Percentiles rank a stretch among this genome's conserved stretches.
These are phyloP conservation scores for Yponomeuta evonymella DNA, from an alignment of 2,888 invertebrate genomes.

Conservation along the genomic window DNA sequence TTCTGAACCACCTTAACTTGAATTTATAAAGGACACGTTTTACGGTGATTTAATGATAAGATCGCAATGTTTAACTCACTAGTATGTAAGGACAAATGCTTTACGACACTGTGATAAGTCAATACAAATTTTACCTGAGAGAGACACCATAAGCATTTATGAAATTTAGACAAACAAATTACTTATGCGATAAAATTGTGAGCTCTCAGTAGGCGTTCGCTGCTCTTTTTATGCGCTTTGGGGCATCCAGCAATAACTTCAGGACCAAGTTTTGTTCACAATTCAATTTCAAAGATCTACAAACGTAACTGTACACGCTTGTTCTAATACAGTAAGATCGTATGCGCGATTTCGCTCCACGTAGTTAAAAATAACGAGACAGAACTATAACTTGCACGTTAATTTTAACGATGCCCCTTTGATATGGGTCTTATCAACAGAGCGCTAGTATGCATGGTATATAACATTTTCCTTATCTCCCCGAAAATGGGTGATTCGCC, in stretches of 20 bases:
- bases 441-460: too few relatives aligned
- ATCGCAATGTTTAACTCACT: slow-evolving; percentile 70
- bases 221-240: slow-evolving; percentile 1
- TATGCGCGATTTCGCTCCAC: too few relatives aligned
- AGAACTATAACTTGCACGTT: too few relatives aligned
- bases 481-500: too few relatives aligned
- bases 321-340: too few relatives aligned
- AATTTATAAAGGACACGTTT: slow-evolving; percentile 64
- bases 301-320: not conserved
- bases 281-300: not conserved
- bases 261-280: not conserved
- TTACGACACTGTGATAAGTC: slow-evolving; percentile 72
- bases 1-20: slow-evolving; percentile 63
- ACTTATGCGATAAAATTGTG: slow-evolving; percentile 11
- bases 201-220: slow-evolving; percentile 4
- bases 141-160: slow-evolving; percentile 55
- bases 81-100: slow-evolving; percentile 74
- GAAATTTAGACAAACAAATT: slow-evolving; percentile 29
- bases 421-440: too few relatives aligned
- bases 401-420: too few relatives aligned
- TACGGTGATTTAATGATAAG: slow-evolving; percentile 70
- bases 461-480: too few relatives aligned
- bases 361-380: too few relatives aligned
- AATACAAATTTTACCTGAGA: slow-evolving; percentile 52
- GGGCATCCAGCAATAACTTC: not conserved